Evolutionary conservation across 2,113 vertebrate species (phyloP), one percentile per base, ranked within the genome.

Genomic region (Ictalurus furcatus): DNA sequence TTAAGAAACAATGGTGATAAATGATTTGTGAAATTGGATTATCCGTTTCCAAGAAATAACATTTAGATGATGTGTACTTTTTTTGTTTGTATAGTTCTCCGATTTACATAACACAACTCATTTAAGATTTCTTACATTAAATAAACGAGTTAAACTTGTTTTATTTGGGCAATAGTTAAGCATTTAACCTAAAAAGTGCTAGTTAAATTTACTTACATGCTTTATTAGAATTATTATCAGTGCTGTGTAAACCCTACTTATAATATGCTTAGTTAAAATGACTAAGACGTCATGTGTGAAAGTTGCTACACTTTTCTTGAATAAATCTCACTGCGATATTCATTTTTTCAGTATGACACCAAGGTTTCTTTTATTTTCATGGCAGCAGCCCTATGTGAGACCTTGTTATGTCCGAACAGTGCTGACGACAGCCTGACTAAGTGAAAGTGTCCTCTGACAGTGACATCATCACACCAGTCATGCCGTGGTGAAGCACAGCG

Each of bases 391-490:
- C 34, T 21, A 74, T 40, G 34, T 40, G 71, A 40, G 40, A 78
- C 34, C 71, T 40, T 23, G 34, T 74, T 48, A 80, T 34, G 52
- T 30, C 16, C 30, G 79, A 82, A 2, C 28, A 12, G 40, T 82
- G 73, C 84, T 88, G 88, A 91, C 30, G 28, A 78, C n/a, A n/a
- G 9, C 6, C 8, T 59, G 90, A 88, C 76, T 79, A 52, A 30
- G 63, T 73, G 16, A 81, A 44, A 59, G 85, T 69, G 73, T 91
- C 90, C 86, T 58, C 25, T 48, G 59, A 85, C 84, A 79, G 85
- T 90, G 90, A 91, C 90, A 84, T 91, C 88, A 91, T 30, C 16
- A 44, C 44, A 56, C 52, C 56, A 88, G 82, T 87, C 81, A 78
- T 6, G 40, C 84, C 28, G 52, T 58, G 52, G 56, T 58, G 48